Conservation (phyloP, 2,797 vertebrate genomes). For the Mus caroli region DNA sequence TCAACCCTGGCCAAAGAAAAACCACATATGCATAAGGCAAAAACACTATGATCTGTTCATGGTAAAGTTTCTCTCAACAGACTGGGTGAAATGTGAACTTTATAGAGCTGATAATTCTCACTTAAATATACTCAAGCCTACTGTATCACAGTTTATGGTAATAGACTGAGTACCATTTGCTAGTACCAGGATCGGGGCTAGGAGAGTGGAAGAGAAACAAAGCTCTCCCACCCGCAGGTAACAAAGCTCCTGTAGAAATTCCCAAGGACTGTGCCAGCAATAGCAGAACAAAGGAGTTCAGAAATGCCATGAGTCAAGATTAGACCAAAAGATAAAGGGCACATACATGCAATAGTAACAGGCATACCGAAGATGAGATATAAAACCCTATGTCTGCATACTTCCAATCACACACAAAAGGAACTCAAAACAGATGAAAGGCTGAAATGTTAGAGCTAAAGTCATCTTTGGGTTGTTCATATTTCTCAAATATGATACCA, state of each 20-base stretch:
- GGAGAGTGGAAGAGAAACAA: background rate
- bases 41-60: background rate
- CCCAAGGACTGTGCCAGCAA: background rate
- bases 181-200: background rate
- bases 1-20: constrained; percentile 6
- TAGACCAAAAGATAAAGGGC: background rate
- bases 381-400: background rate
- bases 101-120: background rate
- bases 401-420: background rate
- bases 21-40: background rate
- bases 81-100: background rate
- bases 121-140: background rate
- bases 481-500: background rate
- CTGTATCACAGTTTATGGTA: background rate
- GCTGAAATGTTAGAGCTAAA: background rate
- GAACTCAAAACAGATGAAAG: constrained; percentile 23
- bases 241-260: background rate
- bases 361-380: background rate
- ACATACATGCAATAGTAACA: background rate
- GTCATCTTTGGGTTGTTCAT: background rate
- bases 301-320: background rate
- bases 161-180: background rate
- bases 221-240: background rate
- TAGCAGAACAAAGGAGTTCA: background rate
- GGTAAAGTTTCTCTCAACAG: background rate